Percentiles rank a stretch among this genome's conserved stretches.
These are phyloP conservation scores for Eidolon helvum DNA, from an alignment of 2,113 vertebrate genomes.

Conservation along the genomic window DNA sequence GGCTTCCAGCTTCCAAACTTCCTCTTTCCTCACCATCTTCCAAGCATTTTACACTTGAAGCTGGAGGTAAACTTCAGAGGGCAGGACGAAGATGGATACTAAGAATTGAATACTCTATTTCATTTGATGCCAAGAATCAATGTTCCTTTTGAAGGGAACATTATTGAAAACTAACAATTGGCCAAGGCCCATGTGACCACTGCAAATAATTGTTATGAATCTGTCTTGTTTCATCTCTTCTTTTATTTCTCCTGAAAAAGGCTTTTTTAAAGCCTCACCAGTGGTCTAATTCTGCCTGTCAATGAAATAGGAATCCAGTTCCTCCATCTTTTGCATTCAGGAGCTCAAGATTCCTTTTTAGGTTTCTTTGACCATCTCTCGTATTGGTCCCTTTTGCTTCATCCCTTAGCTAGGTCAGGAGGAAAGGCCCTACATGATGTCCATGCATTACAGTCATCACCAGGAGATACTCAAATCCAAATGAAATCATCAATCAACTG, in stretches of 20 bases:
- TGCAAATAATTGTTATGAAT: not conserved
- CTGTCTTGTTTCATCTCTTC: not conserved
- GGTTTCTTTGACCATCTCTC: not conserved
- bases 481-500: not conserved
- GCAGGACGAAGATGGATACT: not conserved
- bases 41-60: not conserved
- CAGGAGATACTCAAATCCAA: not conserved
- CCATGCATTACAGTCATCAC: not conserved
- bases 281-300: not conserved
- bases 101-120: not conserved
- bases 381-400: not conserved
- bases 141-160: slow-evolving; percentile 2
- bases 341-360: not conserved
- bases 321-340: not conserved
- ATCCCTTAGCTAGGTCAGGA: not conserved
- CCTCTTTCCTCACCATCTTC: not conserved
- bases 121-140: not conserved
- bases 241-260: slow-evolving; percentile 25
- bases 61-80: not conserved
- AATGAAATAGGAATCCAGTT: not conserved
- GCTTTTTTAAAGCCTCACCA: not conserved
- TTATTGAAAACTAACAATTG: not conserved
- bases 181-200: not conserved
- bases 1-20: not conserved
- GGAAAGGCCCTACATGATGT: not conserved